Percentiles rank a stretch among this genome's conserved stretches.
These are phyloP conservation scores for Gallinago media DNA, from an alignment of 2,113 vertebrate species.

Conservation along the genomic window DNA sequence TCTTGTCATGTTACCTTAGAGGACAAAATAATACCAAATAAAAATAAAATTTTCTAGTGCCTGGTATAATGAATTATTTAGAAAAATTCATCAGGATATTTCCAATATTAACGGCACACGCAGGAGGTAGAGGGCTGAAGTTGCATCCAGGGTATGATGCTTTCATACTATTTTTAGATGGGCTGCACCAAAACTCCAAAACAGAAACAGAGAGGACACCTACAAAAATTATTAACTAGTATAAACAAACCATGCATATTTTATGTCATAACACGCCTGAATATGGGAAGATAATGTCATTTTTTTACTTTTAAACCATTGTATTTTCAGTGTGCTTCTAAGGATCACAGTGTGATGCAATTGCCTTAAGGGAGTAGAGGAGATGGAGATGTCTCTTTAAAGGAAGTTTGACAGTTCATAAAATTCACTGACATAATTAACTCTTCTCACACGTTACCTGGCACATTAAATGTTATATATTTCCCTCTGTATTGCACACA, in stretches of 20 bases:
- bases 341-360: background rate
- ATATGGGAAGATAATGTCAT: background rate
- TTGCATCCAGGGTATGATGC: background rate
- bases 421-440: background rate
- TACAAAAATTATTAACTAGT: background rate
- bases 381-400: background rate
- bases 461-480: background rate
- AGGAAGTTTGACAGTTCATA: background rate
- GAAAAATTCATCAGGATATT: background rate
- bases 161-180: background rate
- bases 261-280: background rate
- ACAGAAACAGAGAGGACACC: background rate
- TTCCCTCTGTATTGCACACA: background rate
- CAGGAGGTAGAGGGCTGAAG: background rate
- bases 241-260: background rate
- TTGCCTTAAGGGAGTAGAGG: background rate
- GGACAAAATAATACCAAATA: conserved; percentile 68
- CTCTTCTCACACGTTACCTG: conserved; percentile 2
- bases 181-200: background rate
- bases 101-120: background rate
- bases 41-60: conserved; percentile 59
- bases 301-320: background rate
- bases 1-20: conserved; percentile 65
- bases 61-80: conserved; percentile 31
- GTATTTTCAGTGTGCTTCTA: background rate